These are phyloP conservation scores for Imbricaverruca yamaguchii DNA, from an alignment of 2,888 invertebrate species.

Conservation along the genomic window DNA sequence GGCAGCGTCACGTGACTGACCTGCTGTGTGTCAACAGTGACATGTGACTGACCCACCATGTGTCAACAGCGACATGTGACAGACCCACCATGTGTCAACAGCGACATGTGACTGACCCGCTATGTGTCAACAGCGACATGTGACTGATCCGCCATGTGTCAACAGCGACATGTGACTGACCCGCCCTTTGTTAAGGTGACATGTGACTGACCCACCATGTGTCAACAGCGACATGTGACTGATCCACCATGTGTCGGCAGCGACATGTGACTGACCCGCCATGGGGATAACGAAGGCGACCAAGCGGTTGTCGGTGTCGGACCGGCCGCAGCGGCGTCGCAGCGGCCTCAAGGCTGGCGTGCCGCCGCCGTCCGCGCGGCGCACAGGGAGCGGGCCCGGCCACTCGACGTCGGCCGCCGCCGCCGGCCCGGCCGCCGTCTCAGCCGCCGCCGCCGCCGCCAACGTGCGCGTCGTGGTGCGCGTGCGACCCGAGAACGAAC, in stretches of 20 bases:
- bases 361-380: background rate
- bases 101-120: background rate
- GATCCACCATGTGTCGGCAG: background rate
- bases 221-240: conserved; percentile 2
- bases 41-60: background rate
- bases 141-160: background rate
- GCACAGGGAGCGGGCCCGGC: background rate
- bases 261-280: background rate
- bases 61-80: background rate
- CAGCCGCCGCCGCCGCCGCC: conserved; percentile 36
- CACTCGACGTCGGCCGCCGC: background rate
- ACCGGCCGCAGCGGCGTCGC: conserved; percentile 6
- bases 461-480: conserved; percentile 75
- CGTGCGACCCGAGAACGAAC: conserved; percentile 67
- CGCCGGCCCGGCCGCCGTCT: conserved; percentile 28
- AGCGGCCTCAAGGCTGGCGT: background rate
- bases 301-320: background rate
- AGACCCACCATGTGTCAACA: background rate
- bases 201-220: background rate
- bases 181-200: background rate
- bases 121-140: background rate
- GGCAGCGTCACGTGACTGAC: too few species aligned
- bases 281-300: background rate
- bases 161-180: conserved; percentile 5
- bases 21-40: too few species aligned